phyloP scores from a whole-genome alignment of 2,113 vertebrate species.

The Cariama cristata region DNA sequence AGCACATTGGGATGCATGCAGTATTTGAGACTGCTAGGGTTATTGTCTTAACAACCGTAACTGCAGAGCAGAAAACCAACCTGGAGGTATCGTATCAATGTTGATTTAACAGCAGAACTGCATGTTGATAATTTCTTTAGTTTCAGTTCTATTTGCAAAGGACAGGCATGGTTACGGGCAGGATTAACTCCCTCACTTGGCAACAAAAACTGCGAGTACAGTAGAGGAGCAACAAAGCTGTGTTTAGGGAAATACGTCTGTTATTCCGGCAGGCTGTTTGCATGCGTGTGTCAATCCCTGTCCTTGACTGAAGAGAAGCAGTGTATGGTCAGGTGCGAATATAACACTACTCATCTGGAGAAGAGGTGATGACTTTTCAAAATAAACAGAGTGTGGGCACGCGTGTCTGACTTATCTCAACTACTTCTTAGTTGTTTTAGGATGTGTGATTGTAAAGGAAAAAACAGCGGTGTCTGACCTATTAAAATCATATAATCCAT shows the following conservation, averaged over 20 bases:
- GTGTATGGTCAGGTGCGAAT: constrained; percentile 16
- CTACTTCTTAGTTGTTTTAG: constrained; percentile 24
- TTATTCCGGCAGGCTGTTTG: not conserved
- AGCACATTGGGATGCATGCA: not conserved
- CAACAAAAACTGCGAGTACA: not conserved
- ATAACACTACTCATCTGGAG: not conserved
- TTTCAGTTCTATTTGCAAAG: not conserved
- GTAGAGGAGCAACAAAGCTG: not conserved
- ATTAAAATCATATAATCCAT: constrained; percentile 48
- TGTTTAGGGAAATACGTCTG: not conserved
- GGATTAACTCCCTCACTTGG: not conserved
- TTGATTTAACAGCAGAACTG: not conserved
- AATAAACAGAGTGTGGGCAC: constrained; percentile 17
- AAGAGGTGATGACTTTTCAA: not conserved
- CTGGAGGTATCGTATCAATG: not conserved
- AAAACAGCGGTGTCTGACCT: not conserved
- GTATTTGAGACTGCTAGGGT: not conserved
- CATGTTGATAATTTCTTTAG: not conserved
- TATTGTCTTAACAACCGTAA: not conserved
- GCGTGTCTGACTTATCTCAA: not conserved
- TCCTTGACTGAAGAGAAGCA: not conserved
- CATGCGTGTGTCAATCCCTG: not conserved
- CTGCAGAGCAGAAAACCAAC: not conserved
- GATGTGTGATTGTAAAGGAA: constrained; percentile 48
- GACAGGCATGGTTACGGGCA: not conserved